Percentiles rank a stretch among this genome's conserved stretches.
Conservation (phyloP, 1,140 invertebrate species). For the Probaryconus sp. region DNA sequence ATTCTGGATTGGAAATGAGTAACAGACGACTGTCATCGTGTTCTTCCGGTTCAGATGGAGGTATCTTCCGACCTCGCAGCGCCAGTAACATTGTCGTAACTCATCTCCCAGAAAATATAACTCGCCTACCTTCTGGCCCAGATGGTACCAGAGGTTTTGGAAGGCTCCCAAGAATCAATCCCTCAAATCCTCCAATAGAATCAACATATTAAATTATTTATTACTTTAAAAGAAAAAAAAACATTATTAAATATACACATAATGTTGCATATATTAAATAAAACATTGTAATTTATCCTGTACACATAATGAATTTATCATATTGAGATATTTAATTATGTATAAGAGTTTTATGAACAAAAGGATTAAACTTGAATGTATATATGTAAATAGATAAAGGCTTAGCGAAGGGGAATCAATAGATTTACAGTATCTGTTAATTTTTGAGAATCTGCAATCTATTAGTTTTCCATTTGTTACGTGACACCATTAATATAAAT, state of each 20-base stretch:
- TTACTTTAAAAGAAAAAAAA: conserved; percentile 1
- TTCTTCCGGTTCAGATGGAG: conserved; percentile 67
- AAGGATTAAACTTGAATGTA: conserved; percentile 18
- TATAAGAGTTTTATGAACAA: background rate
- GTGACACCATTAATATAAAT: too few species aligned
- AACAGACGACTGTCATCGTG: conserved; percentile 69
- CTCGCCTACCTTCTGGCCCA: conserved; percentile 89
- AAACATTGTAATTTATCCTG: too few species aligned
- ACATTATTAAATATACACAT: background rate
- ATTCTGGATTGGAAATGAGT: conserved; percentile 73
- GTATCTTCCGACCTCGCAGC: conserved; percentile 76
- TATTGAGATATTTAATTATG: conserved; percentile 5
- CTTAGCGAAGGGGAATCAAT: conserved; percentile 1
- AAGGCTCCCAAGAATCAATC: conserved; percentile 61
- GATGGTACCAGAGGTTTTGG: conserved; percentile 90
- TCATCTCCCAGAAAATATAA: conserved; percentile 82
- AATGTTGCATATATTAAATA: too few species aligned
- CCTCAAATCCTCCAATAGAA: conserved; percentile 23
- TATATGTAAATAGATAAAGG: conserved; percentile 38
- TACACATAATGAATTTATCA: too few species aligned
- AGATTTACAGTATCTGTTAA: conserved; percentile 9
- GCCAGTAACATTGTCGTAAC: conserved; percentile 78
- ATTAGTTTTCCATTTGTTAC: too few species aligned
- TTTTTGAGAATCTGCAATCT: too few species aligned
- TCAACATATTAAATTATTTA: conserved; percentile 31